phyloP scores from a whole-genome alignment of 2,113 vertebrate genomes.

The Sardina pilchardus region DNA sequence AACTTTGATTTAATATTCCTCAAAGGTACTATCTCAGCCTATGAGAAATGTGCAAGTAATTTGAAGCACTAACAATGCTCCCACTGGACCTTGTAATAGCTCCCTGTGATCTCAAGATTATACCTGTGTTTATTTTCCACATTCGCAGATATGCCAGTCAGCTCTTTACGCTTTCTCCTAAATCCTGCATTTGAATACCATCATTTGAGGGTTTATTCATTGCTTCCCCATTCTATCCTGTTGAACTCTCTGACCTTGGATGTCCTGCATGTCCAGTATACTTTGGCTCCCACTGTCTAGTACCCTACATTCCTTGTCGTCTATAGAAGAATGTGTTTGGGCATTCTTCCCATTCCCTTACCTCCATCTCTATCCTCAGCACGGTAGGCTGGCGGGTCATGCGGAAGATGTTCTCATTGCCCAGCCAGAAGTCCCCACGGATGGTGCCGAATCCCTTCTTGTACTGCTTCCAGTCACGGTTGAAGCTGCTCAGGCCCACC shows the following conservation, averaged over 20 bases:
- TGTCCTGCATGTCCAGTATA: not conserved
- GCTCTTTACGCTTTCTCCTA: not conserved
- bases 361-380: slow-evolving; percentile 91
- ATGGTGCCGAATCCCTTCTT: slow-evolving; percentile 89
- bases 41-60: not conserved
- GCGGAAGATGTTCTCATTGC: slow-evolving; percentile 92
- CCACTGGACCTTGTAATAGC: not conserved
- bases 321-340: not conserved
- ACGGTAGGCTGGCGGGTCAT: slow-evolving; percentile 85
- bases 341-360: slow-evolving; percentile 50
- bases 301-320: not conserved
- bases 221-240: not conserved
- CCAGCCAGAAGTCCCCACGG: slow-evolving; percentile 95
- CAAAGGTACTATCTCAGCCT: not conserved
- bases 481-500: slow-evolving; percentile 87
- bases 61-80: not conserved
- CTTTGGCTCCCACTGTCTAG: not conserved
- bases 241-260: not conserved
- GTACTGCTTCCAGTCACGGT: slow-evolving; percentile 93
- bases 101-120: not conserved
- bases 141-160: not conserved
- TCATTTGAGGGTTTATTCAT: not conserved
- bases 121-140: not conserved
- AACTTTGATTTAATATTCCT: slow-evolving; percentile 11
- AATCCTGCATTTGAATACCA: not conserved